Evolutionary conservation across 2,113 vertebrate species (phyloP).

Genomic region (Monopterus albus): DNA sequence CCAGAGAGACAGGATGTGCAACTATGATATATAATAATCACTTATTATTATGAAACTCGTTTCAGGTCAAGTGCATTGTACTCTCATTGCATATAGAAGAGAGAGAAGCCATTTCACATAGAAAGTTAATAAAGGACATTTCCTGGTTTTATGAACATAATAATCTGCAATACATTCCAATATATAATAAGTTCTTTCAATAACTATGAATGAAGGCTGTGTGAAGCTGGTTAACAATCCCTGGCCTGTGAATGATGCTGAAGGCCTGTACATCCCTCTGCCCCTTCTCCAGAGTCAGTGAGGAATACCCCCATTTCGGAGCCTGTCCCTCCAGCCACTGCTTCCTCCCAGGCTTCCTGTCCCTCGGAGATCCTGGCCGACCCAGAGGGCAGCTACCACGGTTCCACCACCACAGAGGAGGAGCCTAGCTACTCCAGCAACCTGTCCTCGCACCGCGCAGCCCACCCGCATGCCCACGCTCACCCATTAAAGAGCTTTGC

Average conservation of each 20-base stretch:
- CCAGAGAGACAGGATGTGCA: no score
- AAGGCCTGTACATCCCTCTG: neutral
- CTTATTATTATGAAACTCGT: no score
- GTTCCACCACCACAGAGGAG: conserved; percentile 88
- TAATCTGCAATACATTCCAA: no score
- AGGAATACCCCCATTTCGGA: conserved; percentile 95
- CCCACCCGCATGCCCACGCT: conserved; percentile 89
- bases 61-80: no score
- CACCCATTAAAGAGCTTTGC: conserved; percentile 98
- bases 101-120: no score
- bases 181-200: no score
- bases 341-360: conserved; percentile 86
- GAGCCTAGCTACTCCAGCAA: conserved; percentile 86
- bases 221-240: neutral
- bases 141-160: no score
- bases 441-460: conserved; percentile 86
- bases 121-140: no score
- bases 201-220: neutral
- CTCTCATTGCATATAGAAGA: no score
- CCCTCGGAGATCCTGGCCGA: conserved; percentile 88
- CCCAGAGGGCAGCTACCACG: conserved; percentile 89
- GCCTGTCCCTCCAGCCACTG: conserved; percentile 83
- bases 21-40: no score
- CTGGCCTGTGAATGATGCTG: neutral
- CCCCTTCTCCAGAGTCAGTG: conserved; percentile 86